Evolutionary conservation across 2,888 invertebrate genomes (phyloP).

Genomic region (Euspilapteryx auroguttella): DNA sequence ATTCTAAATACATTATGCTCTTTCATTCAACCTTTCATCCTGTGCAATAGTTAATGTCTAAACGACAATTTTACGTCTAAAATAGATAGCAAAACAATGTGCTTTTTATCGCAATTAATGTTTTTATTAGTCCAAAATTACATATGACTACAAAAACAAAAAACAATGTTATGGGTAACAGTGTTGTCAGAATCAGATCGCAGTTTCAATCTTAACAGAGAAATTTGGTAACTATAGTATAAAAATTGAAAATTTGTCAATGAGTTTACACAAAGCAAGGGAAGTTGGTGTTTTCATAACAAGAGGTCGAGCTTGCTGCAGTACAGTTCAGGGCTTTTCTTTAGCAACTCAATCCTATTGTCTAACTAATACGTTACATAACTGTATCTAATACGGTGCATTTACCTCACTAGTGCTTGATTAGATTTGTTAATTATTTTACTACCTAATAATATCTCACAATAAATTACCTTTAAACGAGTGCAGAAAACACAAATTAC

Average conservation of each 20-base stretch:
- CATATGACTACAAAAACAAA: no score
- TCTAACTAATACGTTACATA: slow-evolving; percentile 9
- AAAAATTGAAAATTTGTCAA: no score
- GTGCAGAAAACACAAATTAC: slow-evolving; percentile 6
- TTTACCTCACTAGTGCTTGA: slow-evolving; percentile 23
- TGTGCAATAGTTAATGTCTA: neutral
- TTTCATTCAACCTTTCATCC: neutral
- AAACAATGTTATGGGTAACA: no score
- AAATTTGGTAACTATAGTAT: no score
- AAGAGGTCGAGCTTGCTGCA: slow-evolving; percentile 33
- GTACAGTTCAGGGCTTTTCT: no score
- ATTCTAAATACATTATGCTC: slow-evolving; percentile 18
- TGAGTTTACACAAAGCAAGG: slow-evolving; percentile 30
- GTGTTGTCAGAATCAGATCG: no score
- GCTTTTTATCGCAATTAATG: no score
- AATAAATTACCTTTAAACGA: slow-evolving; percentile 34
- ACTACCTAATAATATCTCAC: slow-evolving; percentile 43
- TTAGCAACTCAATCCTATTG: slow-evolving; percentile 32
- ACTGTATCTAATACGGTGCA: slow-evolving; percentile 18
- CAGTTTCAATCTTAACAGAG: no score
- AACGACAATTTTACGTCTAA: slow-evolving; percentile 15
- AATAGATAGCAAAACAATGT: no score
- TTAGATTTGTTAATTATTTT: slow-evolving; percentile 13
- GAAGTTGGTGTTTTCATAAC: slow-evolving; percentile 52
- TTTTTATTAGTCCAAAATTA: no score